Percentiles rank a stretch among this genome's conserved stretches.
phyloP scores from a whole-genome alignment of 2,113 vertebrate genomes.

The Ophthalmolycus amberensis region DNA sequence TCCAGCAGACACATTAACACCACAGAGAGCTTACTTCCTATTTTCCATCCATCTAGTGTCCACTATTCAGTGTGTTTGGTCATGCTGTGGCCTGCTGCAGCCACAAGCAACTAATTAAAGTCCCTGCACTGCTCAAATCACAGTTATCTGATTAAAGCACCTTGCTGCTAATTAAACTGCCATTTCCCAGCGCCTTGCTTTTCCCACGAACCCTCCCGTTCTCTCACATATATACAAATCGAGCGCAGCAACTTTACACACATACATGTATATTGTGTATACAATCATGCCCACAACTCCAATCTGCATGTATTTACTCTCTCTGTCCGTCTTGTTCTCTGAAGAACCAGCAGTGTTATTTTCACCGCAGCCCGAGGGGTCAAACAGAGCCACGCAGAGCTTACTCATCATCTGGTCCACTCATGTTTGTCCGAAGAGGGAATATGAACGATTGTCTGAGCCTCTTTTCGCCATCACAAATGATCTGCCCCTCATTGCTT shows the following conservation, averaged over 20 bases:
- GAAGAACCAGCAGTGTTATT: slow-evolving; percentile 40
- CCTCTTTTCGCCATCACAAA: slow-evolving; percentile 28
- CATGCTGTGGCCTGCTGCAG: slow-evolving; percentile 51
- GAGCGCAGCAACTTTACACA: background rate
- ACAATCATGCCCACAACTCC: background rate
- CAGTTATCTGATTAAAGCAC: slow-evolving; percentile 60
- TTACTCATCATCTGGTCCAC: slow-evolving; percentile 35
- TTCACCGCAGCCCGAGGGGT: slow-evolving; percentile 30
- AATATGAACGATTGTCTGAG: slow-evolving; percentile 21
- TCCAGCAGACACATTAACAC: slow-evolving; percentile 32
- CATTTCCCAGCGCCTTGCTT: slow-evolving; percentile 40
- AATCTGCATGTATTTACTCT: background rate
- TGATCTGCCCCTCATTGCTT: background rate
- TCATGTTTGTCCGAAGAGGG: slow-evolving; percentile 36
- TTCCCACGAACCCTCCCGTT: slow-evolving; percentile 15
- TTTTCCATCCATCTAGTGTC: slow-evolving; percentile 21
- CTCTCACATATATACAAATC: slow-evolving; percentile 1
- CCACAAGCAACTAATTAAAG: slow-evolving; percentile 70
- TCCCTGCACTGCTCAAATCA: slow-evolving; percentile 48
- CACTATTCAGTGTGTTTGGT: slow-evolving; percentile 37
- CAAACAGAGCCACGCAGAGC: slow-evolving; percentile 15
- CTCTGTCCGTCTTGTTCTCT: background rate
- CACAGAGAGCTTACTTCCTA: slow-evolving; percentile 25
- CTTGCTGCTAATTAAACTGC: slow-evolving; percentile 70
- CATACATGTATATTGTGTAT: background rate